Evolutionary conservation across 2,113 vertebrate genomes (phyloP).

Genomic region (Capra hircus): DNA sequence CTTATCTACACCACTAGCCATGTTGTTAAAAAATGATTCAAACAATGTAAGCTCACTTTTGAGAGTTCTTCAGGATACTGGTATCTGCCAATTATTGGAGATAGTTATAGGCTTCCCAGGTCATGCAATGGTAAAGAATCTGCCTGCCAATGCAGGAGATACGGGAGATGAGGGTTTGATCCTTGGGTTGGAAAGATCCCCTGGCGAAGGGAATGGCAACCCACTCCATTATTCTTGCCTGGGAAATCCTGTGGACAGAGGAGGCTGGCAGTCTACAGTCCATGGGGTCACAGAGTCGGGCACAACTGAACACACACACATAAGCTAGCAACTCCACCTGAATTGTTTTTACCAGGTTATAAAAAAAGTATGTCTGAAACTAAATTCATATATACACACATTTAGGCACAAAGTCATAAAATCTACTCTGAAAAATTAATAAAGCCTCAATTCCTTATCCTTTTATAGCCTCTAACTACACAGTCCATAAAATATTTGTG

Average conservation of each 20-base stretch:
- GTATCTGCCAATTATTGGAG: neutral
- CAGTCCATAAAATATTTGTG: neutral
- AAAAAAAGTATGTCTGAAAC: neutral
- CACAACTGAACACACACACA: neutral
- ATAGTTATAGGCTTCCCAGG: neutral
- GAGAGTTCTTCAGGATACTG: neutral
- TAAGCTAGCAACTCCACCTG: neutral
- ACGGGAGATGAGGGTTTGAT: rapidly evolving
- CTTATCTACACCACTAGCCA: neutral
- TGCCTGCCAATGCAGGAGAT: neutral
- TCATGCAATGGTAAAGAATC: neutral
- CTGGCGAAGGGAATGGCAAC: neutral
- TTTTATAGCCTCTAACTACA: neutral
- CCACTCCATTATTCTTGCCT: neutral
- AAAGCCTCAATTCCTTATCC: neutral
- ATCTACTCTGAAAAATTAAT: neutral
- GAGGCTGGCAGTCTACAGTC: neutral
- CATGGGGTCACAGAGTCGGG: neutral
- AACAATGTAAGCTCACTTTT: neutral
- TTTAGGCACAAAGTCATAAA: neutral
- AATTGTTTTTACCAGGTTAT: neutral
- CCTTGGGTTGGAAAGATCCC: neutral
- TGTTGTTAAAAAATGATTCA: neutral
- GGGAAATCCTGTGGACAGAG: neutral
- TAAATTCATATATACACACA: neutral